phyloP scores from a whole-genome alignment of 2,888 invertebrate genomes.

The Noctua comes region DNA sequence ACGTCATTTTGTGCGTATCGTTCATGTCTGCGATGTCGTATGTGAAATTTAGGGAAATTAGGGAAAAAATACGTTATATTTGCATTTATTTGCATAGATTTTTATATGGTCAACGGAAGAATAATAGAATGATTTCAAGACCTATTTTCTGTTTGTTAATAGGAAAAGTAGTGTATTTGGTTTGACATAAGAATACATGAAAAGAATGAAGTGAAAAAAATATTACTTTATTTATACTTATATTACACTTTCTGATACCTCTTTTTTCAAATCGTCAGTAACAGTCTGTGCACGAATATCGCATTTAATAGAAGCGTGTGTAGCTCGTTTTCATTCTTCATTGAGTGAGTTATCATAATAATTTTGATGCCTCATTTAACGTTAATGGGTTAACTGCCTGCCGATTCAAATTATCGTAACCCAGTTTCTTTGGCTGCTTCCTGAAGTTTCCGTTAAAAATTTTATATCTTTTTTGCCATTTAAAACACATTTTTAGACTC shows the following conservation, averaged over 20 bases:
- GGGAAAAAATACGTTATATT: not conserved
- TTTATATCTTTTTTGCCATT: not conserved
- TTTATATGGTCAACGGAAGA: not conserved
- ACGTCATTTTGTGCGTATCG: conserved; percentile 30
- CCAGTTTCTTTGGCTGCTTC: conserved; percentile 42
- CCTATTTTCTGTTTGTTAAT: too few relatives aligned
- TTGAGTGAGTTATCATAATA: conserved; percentile 18
- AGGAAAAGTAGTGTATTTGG: too few relatives aligned
- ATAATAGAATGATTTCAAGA: not conserved
- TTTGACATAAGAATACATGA: too few relatives aligned
- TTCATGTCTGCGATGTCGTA: conserved; percentile 24
- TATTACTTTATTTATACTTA: too few relatives aligned
- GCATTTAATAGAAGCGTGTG: not conserved
- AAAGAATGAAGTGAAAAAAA: too few relatives aligned
- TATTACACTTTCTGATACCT: not conserved
- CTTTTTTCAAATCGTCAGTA: not conserved
- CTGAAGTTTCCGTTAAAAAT: conserved; percentile 29
- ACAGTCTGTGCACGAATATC: not conserved
- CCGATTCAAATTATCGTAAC: conserved; percentile 38
- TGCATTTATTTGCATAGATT: not conserved
- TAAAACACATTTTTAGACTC: not conserved
- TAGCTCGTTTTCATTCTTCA: conserved; percentile 13
- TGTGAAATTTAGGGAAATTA: conserved; percentile 17
- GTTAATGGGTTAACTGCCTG: conserved; percentile 41
- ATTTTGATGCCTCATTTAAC: conserved; percentile 42